Conservation (phyloP, 1,140 invertebrate genomes). For the Zaprionus camerounensis region DNA sequence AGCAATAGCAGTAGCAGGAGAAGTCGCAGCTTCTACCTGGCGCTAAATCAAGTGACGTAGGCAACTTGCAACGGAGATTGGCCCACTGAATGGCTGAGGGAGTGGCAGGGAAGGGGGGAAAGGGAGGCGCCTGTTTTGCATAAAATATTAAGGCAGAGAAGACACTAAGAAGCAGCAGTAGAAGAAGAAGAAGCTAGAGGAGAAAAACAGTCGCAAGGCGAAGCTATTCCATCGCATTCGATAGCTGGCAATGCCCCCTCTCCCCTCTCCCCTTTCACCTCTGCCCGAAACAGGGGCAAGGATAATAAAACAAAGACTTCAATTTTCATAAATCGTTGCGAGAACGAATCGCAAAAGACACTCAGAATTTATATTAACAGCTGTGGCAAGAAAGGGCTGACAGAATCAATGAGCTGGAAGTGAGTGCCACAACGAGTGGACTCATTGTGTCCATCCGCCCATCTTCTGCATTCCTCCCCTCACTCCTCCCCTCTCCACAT, state of each 20-base stretch:
- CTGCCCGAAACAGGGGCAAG: slow-evolving; percentile 13
- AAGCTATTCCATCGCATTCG: slow-evolving; percentile 3
- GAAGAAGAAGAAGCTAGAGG: background rate
- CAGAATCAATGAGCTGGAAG: slow-evolving; percentile 44
- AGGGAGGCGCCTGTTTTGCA: slow-evolving; percentile 55
- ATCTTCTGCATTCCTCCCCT: background rate
- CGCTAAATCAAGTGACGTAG: slow-evolving; percentile 32
- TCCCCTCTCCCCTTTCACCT: no score
- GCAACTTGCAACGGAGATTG: slow-evolving; percentile 21
- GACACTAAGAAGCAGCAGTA: slow-evolving; percentile 27
- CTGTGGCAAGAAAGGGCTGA: slow-evolving; percentile 50
- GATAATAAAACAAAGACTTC: slow-evolving; percentile 77
- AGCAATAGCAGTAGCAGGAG: slow-evolving; percentile 6
- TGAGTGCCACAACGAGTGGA: slow-evolving; percentile 32
- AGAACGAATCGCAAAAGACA: slow-evolving; percentile 36
- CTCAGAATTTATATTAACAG: slow-evolving; percentile 73
- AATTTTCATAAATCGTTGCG: slow-evolving; percentile 80
- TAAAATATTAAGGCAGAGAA: slow-evolving; percentile 64
- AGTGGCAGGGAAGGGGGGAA: background rate
- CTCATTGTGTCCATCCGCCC: slow-evolving; percentile 7
- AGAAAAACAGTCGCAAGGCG: slow-evolving; percentile 1
- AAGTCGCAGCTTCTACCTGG: slow-evolving; percentile 8
- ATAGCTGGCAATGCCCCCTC: background rate
- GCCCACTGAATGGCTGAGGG: slow-evolving; percentile 2
- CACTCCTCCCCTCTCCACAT: no score